Conservation (phyloP, 2,113 vertebrate species). For the Vulpes ferrilata region DNA sequence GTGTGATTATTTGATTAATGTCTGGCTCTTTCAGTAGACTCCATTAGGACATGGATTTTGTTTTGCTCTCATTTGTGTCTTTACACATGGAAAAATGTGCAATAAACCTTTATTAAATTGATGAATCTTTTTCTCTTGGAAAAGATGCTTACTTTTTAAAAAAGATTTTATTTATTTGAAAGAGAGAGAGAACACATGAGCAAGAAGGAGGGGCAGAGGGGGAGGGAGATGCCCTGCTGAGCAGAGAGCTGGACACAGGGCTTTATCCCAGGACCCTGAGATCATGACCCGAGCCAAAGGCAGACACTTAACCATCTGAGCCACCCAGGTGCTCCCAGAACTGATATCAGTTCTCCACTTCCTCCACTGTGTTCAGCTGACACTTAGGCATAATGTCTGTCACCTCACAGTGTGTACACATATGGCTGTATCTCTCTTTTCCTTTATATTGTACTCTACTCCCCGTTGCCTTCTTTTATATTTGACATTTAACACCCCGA, state of each 20-base stretch:
- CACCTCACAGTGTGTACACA: neutral
- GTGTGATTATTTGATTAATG: neutral
- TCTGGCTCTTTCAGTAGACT: neutral
- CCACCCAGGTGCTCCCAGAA: neutral
- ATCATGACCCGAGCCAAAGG: neutral
- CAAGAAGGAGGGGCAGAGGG: neutral
- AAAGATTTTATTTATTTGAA: neutral
- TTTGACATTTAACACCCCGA: neutral
- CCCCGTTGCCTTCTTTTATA: neutral
- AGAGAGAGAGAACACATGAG: neutral
- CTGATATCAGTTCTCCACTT: neutral
- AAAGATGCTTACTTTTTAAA: neutral
- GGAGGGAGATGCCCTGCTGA: neutral
- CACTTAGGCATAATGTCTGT: neutral
- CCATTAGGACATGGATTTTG: neutral
- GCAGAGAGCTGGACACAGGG: neutral
- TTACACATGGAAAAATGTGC: neutral
- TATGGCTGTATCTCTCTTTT: neutral
- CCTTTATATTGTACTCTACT: neutral
- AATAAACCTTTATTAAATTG: neutral
- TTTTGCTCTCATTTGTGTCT: constrained; percentile 19
- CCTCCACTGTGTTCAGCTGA: neutral
- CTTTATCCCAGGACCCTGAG: neutral
- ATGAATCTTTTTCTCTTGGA: neutral
- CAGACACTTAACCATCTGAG: neutral